Base-by-base conservation (phyloP, 2,113 vertebrate species). In the Gallinago paraguaiae region DNA sequence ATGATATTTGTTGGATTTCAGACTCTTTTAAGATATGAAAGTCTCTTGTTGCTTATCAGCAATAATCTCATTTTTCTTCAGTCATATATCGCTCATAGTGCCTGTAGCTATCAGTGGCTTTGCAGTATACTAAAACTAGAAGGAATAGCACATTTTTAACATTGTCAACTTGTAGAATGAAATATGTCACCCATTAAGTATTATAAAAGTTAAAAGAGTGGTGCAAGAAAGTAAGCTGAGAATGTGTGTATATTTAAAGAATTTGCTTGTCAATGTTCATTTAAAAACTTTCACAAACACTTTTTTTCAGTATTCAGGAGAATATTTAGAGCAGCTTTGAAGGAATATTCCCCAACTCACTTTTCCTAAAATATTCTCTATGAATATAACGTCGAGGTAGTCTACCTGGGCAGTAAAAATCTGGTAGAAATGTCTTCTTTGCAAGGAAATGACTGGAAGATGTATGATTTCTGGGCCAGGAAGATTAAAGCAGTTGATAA, bases 11-110 rank as follows among this genome's bases (percentile, higher is more conserved):
- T 82, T 92, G 92, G 63, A 92, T 96, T 95, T 96, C 88, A 95
- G 81, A 48, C 72, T 95, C 71, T 94, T 94, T 94, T 92, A 97
- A 94, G 93, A 94, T 94, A 92, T 63, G 63, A 87, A 93, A 82
- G 50, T 95, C 93, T 90, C 81, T 89, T 93, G 56, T 90, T 95
- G 71, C 48, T 95, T 96, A 97, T 92, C 96, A 88, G 61, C 51
- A 70, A 72, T 91, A 97, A 92, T 95, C 94, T 95, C 93, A 95
- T 95, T 96, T 96, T 97, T 92, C 85, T 96, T 92, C 76, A 93
- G 94, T 94, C 51, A 4, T 93, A 37, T 93, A 91, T 95, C 10
- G 17, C 84, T 85, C 54, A 80, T 94, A 85, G 59, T 6, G 95
- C 93, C 95, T 91, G 74, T 91, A 95, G 96, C 88, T 93, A 96